Percentiles rank a stretch among this genome's conserved stretches.
phyloP scores from a whole-genome alignment of 2,113 vertebrate genomes.

The Trichomycterus rosablanca region DNA sequence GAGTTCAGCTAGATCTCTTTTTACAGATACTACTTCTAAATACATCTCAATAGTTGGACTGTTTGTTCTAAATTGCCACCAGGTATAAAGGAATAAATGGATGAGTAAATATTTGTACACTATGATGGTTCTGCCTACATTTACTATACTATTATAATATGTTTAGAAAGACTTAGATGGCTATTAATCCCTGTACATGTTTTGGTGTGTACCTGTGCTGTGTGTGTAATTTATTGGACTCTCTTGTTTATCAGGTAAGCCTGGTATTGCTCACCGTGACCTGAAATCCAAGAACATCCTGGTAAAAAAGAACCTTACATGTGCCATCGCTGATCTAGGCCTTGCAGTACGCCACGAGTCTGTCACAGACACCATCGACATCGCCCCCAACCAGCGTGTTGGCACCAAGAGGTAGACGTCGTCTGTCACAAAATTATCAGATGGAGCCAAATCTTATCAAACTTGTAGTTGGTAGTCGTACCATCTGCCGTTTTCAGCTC shows the following conservation, averaged over 20 bases:
- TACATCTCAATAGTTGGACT: too few relatives aligned
- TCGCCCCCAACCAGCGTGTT: constrained; percentile 91
- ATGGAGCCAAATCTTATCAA: neutral
- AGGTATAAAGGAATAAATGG: too few relatives aligned
- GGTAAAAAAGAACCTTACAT: constrained; percentile 93
- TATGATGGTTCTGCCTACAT: too few relatives aligned
- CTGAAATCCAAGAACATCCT: constrained; percentile 96
- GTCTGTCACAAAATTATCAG: neutral
- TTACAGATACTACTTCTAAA: too few relatives aligned
- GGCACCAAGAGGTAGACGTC: constrained; percentile 84
- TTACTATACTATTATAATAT: too few relatives aligned
- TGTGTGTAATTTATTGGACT: neutral
- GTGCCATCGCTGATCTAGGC: constrained; percentile 91
- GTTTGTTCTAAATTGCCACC: too few relatives aligned
- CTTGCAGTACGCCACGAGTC: constrained; percentile 91
- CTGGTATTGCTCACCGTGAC: constrained; percentile 92
- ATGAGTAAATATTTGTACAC: too few relatives aligned
- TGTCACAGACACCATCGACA: constrained; percentile 87
- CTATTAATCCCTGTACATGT: too few relatives aligned
- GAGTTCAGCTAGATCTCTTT: too few relatives aligned
- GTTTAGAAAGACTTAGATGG: too few relatives aligned
- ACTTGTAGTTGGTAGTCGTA: neutral
- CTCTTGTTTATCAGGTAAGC: constrained; percentile 73
- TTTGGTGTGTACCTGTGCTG: too few relatives aligned
- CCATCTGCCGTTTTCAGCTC: neutral